Conservation (phyloP, 2,113 vertebrate genomes). For the Aptenodytes forsteri region DNA sequence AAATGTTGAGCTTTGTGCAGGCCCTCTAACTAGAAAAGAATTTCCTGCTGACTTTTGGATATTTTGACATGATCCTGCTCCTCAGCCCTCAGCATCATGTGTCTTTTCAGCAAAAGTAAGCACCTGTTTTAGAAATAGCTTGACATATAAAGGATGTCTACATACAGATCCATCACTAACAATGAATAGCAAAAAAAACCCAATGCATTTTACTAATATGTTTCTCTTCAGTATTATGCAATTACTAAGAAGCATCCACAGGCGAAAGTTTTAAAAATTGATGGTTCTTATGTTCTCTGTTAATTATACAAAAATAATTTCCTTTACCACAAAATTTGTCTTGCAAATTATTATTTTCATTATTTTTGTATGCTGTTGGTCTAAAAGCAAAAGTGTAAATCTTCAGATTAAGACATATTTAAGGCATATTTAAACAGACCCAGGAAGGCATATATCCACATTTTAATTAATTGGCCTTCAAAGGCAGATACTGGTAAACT, state of each 20-base stretch:
- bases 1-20: neutral
- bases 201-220: neutral
- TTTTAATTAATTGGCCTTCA: constrained; percentile 45
- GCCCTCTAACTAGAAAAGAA: neutral
- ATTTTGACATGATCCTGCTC: neutral
- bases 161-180: neutral
- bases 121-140: neutral
- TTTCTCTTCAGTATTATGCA: neutral
- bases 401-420: neutral
- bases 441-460: neutral
- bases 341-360: neutral
- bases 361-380: neutral
- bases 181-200: neutral
- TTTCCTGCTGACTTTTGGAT: neutral
- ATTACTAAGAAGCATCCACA: neutral
- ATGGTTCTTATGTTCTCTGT: neutral
- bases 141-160: neutral
- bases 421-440: neutral
- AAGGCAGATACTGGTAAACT: constrained; percentile 15
- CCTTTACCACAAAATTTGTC: neutral
- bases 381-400: neutral
- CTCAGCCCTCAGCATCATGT: neutral
- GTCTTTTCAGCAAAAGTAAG: neutral
- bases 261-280: neutral
- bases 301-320: neutral